Conservation (phyloP, 2,888 invertebrate species). For the Eucera pruinosa region DNA sequence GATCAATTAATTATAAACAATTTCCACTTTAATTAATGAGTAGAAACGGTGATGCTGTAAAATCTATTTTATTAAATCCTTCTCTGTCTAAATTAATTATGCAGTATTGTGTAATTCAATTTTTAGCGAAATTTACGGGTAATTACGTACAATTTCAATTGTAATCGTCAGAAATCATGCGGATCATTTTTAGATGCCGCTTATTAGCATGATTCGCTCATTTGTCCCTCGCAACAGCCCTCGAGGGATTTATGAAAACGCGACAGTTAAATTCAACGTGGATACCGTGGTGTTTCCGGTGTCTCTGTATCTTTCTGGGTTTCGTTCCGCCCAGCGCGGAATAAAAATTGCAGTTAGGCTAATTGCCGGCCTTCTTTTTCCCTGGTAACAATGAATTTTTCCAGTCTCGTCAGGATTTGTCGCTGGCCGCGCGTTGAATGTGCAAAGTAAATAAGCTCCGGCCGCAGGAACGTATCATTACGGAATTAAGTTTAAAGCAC, state of each 20-base stretch:
- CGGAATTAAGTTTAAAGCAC: constrained; percentile 42
- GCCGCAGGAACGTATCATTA: constrained; percentile 42
- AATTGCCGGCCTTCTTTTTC: constrained; percentile 40
- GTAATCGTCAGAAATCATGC: neutral
- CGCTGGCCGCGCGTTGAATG: constrained; percentile 13
- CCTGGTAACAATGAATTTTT: constrained; percentile 38
- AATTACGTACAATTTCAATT: no score
- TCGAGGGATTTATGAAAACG: constrained; percentile 46
- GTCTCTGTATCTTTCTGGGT: neutral
- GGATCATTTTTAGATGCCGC: constrained; percentile 18
- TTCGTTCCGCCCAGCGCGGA: constrained; percentile 1
- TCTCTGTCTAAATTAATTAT: no score
- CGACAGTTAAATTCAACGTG: constrained; percentile 35
- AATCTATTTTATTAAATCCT: no score
- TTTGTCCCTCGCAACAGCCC: neutral
- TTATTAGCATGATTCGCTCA: neutral
- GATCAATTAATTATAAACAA: no score
- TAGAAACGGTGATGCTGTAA: no score
- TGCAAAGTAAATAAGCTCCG: constrained; percentile 35
- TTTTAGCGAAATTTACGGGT: no score
- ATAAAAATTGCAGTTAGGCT: constrained; percentile 49
- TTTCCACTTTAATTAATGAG: no score
- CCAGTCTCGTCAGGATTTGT: constrained; percentile 38
- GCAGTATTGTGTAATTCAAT: no score
- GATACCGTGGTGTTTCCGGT: constrained; percentile 24